Conservation (phyloP, 2,797 vertebrate genomes). For the Sebastes iracundus region DNA sequence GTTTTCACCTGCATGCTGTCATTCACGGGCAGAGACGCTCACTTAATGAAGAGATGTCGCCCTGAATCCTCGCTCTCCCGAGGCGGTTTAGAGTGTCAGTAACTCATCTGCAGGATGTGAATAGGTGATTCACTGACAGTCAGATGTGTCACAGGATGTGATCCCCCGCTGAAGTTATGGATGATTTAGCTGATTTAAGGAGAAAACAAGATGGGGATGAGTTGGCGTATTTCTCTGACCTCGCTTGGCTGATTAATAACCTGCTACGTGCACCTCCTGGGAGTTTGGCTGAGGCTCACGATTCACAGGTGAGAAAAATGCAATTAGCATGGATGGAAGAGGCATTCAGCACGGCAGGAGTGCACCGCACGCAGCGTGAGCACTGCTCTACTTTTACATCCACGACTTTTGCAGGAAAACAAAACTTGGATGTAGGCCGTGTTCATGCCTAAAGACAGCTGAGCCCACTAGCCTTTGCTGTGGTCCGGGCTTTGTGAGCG, state of each 20-base stretch:
- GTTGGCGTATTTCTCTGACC: slow-evolving; percentile 27
- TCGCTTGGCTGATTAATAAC: slow-evolving; percentile 43
- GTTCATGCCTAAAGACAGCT: slow-evolving; percentile 2
- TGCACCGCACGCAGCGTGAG: neutral
- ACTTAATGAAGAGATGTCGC: neutral
- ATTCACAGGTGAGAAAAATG: slow-evolving; percentile 33
- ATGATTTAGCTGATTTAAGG: slow-evolving; percentile 35
- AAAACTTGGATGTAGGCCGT: neutral
- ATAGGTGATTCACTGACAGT: slow-evolving; percentile 47
- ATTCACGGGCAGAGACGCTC: slow-evolving; percentile 12
- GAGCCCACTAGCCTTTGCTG: neutral
- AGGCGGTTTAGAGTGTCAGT: slow-evolving; percentile 23
- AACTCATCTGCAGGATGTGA: slow-evolving; percentile 45
- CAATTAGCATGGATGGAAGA: slow-evolving; percentile 14
- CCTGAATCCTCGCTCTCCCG: slow-evolving; percentile 15
- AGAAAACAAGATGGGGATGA: slow-evolving; percentile 33
- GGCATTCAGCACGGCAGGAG: neutral
- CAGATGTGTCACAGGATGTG: slow-evolving; percentile 28
- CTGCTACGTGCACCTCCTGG: slow-evolving; percentile 3
- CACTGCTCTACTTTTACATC: slow-evolving; percentile 15
- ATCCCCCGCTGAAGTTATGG: slow-evolving; percentile 17
- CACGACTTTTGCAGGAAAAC: neutral
- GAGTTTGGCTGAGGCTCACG: slow-evolving; percentile 22
- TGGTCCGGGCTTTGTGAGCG: slow-evolving; percentile 35
- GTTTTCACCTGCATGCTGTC: slow-evolving; percentile 29